These are phyloP conservation scores for Toxotes lorentzi DNA, from an alignment of 2,797 vertebrate genomes.

Conservation along the genomic window DNA sequence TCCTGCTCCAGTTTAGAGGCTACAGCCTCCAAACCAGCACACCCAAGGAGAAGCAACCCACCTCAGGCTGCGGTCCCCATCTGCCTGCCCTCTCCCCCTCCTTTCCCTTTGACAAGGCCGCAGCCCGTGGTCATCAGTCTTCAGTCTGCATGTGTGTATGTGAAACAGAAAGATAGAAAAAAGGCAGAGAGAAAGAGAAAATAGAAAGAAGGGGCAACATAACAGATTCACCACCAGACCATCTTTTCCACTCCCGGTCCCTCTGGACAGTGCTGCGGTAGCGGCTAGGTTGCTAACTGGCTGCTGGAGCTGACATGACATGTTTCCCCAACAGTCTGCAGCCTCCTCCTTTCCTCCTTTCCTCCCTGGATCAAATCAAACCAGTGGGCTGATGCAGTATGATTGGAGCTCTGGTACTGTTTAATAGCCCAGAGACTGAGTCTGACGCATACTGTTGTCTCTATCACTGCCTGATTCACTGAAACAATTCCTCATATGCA, in stretches of 20 bases:
- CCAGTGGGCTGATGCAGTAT: constrained; percentile 67
- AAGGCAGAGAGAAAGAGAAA: constrained; percentile 17
- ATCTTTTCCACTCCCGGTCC: constrained; percentile 25
- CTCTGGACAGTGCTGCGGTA: constrained; percentile 40
- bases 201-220: constrained; percentile 26
- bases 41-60: constrained; percentile 64
- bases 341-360: constrained; percentile 33
- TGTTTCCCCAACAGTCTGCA: constrained; percentile 64
- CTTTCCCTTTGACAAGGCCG: constrained; percentile 52
- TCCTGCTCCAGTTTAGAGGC: constrained; percentile 60
- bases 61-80: constrained; percentile 68
- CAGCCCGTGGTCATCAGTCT: constrained; percentile 61
- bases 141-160: constrained; percentile 8
- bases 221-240: constrained; percentile 49
- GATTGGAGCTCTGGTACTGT: constrained; percentile 68
- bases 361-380: constrained; percentile 71
- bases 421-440: constrained; percentile 68
- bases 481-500: constrained; percentile 52
- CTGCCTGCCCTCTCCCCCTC: constrained; percentile 52
- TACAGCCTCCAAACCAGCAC: constrained; percentile 60
- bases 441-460: constrained; percentile 66
- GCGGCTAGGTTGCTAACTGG: constrained; percentile 60
- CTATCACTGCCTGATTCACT: constrained; percentile 61
- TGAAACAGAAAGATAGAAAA: constrained; percentile 10
- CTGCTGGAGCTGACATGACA: constrained; percentile 63